Percentiles rank a stretch among this genome's conserved stretches.
Evolutionary conservation across 2,113 vertebrate species (phyloP).

Genomic region (Grallaria varia): DNA sequence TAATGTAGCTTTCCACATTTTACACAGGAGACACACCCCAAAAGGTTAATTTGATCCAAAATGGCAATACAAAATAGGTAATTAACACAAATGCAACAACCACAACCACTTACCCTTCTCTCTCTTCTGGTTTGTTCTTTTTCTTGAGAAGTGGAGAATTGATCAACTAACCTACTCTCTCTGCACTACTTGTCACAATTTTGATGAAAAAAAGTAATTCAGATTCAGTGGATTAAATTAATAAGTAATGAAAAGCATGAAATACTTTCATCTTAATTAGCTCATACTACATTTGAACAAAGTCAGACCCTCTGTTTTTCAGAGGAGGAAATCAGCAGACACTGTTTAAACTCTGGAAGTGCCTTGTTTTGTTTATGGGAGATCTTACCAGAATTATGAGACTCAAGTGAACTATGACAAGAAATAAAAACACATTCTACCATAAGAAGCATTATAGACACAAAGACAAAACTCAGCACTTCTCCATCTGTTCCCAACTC

Average conservation of each 20-base stretch:
- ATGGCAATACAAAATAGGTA: background rate
- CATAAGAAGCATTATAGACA: conserved; percentile 61
- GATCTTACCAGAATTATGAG: conserved; percentile 59
- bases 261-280: conserved; percentile 48
- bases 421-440: conserved; percentile 75
- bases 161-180: background rate
- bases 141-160: background rate
- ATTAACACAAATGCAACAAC: background rate
- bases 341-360: background rate
- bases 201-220: background rate
- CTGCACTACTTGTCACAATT: background rate
- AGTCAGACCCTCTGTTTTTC: background rate
- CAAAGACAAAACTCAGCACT: conserved; percentile 72
- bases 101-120: background rate
- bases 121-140: background rate
- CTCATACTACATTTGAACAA: conserved; percentile 26
- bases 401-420: conserved; percentile 51
- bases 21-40: background rate
- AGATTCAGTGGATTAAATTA: background rate
- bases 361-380: conserved; percentile 55
- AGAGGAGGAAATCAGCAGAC: background rate
- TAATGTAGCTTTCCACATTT: background rate
- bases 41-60: background rate
- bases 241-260: background rate
- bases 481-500: conserved; percentile 76